Base-by-base conservation (phyloP, 2,113 vertebrate species). In the Columbina picui region DNA sequence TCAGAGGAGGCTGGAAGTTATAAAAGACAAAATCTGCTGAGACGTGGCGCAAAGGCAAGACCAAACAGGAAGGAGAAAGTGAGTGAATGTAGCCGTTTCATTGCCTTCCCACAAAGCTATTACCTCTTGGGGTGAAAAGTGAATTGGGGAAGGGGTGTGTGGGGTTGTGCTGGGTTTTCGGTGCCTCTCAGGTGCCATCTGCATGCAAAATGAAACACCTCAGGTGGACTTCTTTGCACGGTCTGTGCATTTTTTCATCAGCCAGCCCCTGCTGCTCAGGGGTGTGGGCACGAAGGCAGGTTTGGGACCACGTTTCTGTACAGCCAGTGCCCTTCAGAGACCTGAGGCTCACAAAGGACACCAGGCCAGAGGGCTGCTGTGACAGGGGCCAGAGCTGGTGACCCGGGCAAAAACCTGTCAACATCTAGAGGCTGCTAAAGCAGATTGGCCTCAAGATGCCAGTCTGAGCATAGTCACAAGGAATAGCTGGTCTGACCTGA, bases 301-400 rank as follows among this genome's bases (percentile, higher is more conserved):
- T 83, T 38, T 88, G 43, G 23, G 15, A 45, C 26, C 88, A 39
- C 0, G 1, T 27, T 8, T 12, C 23, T 36, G 23, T 47, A 17
- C 0, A 5, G 7, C 6, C n/a, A 57, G 14, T 39, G 57, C 12
- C 57, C 32, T 55, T 50, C 0, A 0, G 34, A 47, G 25, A 7
- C 16, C 38, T 53, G 38, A 45, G 5, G 9, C 1, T 55, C 7
- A 45, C 52, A 45, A 36, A 90, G 22, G 12, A 7, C 75, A 59
- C 1, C 0, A 1, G 25, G 17, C 41, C 47, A 71, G 25, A 1
- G 4, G 34, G 29, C 15, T 71, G n/a, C 19, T 59, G 27, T 23
- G 22, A 29, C 27, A 78, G 14, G 10, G 3, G 10, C 26, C 23
- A 50, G n/a, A 89, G 36, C 27, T 75, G 60, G 25, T 17, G 2